A percentile compares a stretch with the other conserved stretches of the same genome.
Evolutionary conservation across 2,797 vertebrate genomes (phyloP).

Genomic region (Gymnopithys bicolor): DNA sequence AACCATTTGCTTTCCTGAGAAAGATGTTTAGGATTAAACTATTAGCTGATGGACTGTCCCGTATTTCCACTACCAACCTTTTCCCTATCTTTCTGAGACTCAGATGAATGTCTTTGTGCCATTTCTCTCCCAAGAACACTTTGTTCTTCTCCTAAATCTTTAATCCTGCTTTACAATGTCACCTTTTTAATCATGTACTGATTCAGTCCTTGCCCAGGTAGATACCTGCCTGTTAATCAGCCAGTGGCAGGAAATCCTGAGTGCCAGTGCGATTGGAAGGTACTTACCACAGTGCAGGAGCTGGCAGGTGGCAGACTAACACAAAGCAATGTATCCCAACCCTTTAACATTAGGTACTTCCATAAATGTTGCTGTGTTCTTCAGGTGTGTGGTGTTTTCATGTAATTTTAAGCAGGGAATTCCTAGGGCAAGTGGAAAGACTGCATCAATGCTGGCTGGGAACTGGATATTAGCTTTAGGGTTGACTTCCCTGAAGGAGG

Average conservation of each 20-base stretch:
- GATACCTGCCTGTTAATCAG: neutral
- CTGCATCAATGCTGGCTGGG: neutral
- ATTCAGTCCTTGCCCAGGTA: neutral
- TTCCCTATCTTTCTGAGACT: neutral
- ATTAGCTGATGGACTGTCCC: neutral
- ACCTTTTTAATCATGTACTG: neutral
- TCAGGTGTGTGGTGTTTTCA: neutral
- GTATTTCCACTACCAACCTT: neutral
- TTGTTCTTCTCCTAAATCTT: neutral
- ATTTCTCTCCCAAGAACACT: neutral
- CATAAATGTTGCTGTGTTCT: neutral
- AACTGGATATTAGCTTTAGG: neutral
- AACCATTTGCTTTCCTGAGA: neutral
- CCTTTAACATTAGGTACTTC: neutral
- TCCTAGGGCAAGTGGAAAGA: neutral
- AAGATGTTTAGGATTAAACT: neutral
- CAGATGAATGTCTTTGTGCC: neutral
- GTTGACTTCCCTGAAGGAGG: neutral
- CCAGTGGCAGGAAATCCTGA: neutral
- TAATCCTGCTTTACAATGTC: neutral
- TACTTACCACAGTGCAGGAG: neutral
- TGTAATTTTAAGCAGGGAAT: neutral
- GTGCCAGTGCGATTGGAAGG: fast-evolving
- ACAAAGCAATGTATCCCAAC: neutral
- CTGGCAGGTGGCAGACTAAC: neutral